These are phyloP conservation scores for Stratiomys singularior DNA, from an alignment of 2,888 invertebrate genomes.

Conservation along the genomic window DNA sequence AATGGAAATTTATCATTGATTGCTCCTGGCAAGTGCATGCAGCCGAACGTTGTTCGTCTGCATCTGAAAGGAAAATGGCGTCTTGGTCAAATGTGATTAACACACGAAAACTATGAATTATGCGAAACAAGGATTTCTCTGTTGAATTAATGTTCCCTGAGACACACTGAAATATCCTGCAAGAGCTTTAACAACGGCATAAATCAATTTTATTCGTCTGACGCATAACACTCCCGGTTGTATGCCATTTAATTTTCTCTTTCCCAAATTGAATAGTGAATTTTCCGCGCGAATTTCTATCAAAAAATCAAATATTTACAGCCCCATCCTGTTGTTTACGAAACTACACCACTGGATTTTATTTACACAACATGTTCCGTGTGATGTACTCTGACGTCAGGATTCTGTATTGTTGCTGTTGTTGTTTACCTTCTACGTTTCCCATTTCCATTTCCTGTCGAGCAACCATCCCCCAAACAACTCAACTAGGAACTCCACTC, in stretches of 20 bases:
- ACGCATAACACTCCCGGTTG: too few relatives aligned
- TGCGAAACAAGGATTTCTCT: too few relatives aligned
- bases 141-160: not conserved
- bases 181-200: too few relatives aligned
- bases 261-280: too few relatives aligned
- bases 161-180: too few relatives aligned
- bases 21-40: constrained; percentile 35
- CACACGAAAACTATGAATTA: not conserved
- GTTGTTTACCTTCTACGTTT: constrained; percentile 5
- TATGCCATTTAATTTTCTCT: too few relatives aligned
- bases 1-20: constrained; percentile 37
- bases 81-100: not conserved
- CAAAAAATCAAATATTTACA: too few relatives aligned
- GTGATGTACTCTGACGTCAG: constrained; percentile 40
- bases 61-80: constrained; percentile 42
- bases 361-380: constrained; percentile 52
- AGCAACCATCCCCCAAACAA: not conserved
- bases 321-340: constrained; percentile 49
- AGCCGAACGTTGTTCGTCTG: constrained; percentile 15
- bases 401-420: not conserved
- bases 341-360: constrained; percentile 53
- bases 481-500: not conserved
- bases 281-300: too few relatives aligned
- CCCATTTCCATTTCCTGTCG: not conserved
- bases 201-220: too few relatives aligned